phyloP scores from a whole-genome alignment of 2,888 invertebrate species.

The Apamea crenata region DNA sequence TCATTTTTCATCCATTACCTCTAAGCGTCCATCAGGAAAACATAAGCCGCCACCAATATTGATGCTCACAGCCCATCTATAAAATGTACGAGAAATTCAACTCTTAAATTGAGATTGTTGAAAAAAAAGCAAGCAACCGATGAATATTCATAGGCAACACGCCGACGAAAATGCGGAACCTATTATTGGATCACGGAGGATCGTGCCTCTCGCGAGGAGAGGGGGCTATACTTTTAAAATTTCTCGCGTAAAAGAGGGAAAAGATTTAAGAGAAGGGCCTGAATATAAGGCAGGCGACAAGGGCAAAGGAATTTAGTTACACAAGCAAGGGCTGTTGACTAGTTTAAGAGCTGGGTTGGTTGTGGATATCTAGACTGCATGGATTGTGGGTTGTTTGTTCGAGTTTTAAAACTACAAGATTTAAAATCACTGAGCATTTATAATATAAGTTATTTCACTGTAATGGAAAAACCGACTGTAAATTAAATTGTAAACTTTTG shows the following conservation, averaged over 20 bases:
- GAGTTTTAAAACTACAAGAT: background rate
- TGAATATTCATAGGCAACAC: slow-evolving; percentile 73
- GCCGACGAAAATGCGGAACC: slow-evolving; percentile 66
- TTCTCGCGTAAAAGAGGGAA: slow-evolving; percentile 63
- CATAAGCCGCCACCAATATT: slow-evolving; percentile 61
- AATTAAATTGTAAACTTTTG: background rate
- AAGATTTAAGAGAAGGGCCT: slow-evolving; percentile 60
- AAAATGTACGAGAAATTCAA: slow-evolving; percentile 68
- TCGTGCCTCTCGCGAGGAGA: slow-evolving; percentile 62
- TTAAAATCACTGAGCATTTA: background rate
- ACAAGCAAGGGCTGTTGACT: slow-evolving; percentile 29
- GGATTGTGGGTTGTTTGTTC: background rate
- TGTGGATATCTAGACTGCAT: background rate
- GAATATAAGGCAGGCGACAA: slow-evolving; percentile 48
- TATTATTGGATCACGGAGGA: slow-evolving; percentile 72
- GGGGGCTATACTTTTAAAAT: slow-evolving; percentile 65
- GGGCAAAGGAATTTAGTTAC: slow-evolving; percentile 50
- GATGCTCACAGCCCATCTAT: slow-evolving; percentile 59
- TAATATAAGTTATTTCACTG: background rate
- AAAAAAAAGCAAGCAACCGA: slow-evolving; percentile 62
- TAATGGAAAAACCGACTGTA: too few species aligned
- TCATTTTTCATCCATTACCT: slow-evolving; percentile 56
- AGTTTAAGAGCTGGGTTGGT: background rate
- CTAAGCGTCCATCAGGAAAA: slow-evolving; percentile 50
- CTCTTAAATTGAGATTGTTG: slow-evolving; percentile 63